These are phyloP conservation scores for Drosophila kambysellisi DNA, from an alignment of 2,888 invertebrate genomes.

Conservation along the genomic window DNA sequence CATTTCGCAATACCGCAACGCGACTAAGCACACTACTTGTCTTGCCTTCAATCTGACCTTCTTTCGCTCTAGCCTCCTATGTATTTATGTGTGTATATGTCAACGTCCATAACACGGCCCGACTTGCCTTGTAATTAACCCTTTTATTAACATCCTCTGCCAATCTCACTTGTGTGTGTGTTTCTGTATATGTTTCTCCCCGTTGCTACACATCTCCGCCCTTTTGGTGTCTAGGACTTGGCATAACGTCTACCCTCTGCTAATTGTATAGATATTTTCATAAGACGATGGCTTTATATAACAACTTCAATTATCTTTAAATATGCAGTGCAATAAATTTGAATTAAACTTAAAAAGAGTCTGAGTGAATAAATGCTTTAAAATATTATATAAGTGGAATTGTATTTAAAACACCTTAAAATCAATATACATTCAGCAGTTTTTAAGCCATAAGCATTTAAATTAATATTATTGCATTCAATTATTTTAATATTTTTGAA, in stretches of 20 bases:
- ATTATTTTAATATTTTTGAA: neutral
- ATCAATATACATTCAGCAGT: too few species aligned
- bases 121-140: constrained; percentile 70
- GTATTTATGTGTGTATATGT: constrained; percentile 11
- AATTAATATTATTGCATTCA: neutral
- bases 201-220: constrained; percentile 2
- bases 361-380: neutral
- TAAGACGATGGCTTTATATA: neutral
- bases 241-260: constrained; percentile 12
- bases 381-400: neutral
- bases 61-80: constrained; percentile 22
- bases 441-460: neutral
- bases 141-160: constrained; percentile 60
- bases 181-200: neutral
- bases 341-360: neutral
- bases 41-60: constrained; percentile 39
- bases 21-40: constrained; percentile 60
- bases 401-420: too few species aligned
- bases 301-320: constrained; percentile 6
- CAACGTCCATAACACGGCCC: constrained; percentile 32
- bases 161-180: constrained; percentile 7
- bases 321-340: neutral
- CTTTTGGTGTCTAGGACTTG: constrained; percentile 7
- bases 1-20: constrained; percentile 59
- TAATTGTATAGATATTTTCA: constrained; percentile 4